A percentile compares a stretch with the other conserved stretches of the same genome.
Evolutionary conservation across 2,888 invertebrate species (phyloP).

Genomic region (Phengaris alcon): DNA sequence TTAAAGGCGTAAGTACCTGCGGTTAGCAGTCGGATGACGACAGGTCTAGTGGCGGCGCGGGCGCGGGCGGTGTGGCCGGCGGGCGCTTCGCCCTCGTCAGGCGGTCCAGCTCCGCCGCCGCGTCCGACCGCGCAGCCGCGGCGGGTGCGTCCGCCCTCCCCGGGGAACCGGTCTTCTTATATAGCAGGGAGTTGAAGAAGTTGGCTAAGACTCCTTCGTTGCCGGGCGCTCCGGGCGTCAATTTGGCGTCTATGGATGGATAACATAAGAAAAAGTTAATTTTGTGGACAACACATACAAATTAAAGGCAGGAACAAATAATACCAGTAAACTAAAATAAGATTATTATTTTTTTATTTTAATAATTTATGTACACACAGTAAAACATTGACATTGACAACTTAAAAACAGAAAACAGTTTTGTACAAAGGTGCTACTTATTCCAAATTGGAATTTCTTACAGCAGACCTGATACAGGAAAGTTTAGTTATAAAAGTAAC

Average conservation of each 20-base stretch:
- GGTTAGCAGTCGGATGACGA: slow-evolving; percentile 72
- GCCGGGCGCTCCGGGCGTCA: slow-evolving; percentile 85
- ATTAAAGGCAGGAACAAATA: no score
- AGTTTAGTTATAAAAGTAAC: no score
- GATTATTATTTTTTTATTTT: no score
- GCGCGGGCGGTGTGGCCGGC: slow-evolving; percentile 55
- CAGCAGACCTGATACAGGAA: no score
- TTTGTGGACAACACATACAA: no score
- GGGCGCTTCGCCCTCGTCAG: slow-evolving; percentile 87
- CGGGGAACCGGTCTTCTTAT: slow-evolving; percentile 92
- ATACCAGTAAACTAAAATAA: no score
- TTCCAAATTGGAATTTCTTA: no score
- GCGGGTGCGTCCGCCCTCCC: slow-evolving; percentile 61
- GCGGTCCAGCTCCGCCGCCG: slow-evolving; percentile 94
- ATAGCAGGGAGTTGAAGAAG: slow-evolving; percentile 98
- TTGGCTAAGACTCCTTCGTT: slow-evolving; percentile 91
- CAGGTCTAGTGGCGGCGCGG: slow-evolving; percentile 77
- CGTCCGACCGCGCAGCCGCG: slow-evolving; percentile 90
- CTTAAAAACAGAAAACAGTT: no score
- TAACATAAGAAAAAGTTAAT: not conserved
- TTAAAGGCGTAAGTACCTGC: slow-evolving; percentile 18
- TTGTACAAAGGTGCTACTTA: no score
- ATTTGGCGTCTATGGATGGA: slow-evolving; percentile 70
- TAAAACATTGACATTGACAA: no score
- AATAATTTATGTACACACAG: no score